Percentiles rank a stretch among this genome's conserved stretches.
Evolutionary conservation across 2,113 vertebrate species (phyloP).

Genomic region (Plestiodon gilberti): DNA sequence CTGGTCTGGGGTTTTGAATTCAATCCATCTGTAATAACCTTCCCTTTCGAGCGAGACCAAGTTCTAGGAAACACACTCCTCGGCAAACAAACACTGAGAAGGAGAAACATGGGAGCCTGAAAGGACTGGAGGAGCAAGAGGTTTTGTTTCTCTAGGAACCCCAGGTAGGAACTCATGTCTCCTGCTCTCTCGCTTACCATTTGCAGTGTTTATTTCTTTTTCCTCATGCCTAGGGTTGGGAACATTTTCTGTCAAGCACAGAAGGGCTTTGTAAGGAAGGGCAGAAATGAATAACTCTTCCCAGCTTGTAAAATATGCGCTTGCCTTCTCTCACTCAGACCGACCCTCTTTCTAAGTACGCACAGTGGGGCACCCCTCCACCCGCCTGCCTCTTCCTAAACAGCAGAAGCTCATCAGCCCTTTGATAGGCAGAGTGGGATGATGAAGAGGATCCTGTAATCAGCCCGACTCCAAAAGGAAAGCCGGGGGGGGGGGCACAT

Average conservation of each 20-base stretch:
- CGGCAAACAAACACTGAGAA: slow-evolving; percentile 54
- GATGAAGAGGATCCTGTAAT: not conserved
- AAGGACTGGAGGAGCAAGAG: slow-evolving; percentile 52
- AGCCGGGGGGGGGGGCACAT: not conserved
- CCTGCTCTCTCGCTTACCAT: slow-evolving; percentile 5
- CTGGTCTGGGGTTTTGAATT: not conserved
- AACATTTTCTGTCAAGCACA: slow-evolving; percentile 52
- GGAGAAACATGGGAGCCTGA: slow-evolving; percentile 47
- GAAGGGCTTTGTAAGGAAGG: slow-evolving; percentile 58
- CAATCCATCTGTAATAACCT: not conserved
- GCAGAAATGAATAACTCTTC: slow-evolving; percentile 7
- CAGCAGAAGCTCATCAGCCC: not conserved
- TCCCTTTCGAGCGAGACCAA: not conserved
- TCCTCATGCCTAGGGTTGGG: slow-evolving; percentile 46
- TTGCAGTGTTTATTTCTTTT: slow-evolving; percentile 66
- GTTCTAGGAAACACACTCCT: slow-evolving; percentile 49
- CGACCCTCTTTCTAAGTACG: slow-evolving; percentile 34
- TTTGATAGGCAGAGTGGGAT: not conserved
- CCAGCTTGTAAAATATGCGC: slow-evolving; percentile 35
- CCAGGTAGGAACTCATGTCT: slow-evolving; percentile 42
- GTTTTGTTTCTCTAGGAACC: slow-evolving; percentile 57
- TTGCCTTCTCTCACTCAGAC: slow-evolving; percentile 46
- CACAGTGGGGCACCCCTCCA: not conserved
- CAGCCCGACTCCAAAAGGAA: slow-evolving; percentile 26
- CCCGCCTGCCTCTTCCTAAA: not conserved